Percentiles rank a stretch among this genome's conserved stretches.
These are phyloP conservation scores for Trichopoda pennipes DNA, from an alignment of 2,888 invertebrate genomes.

Conservation along the genomic window DNA sequence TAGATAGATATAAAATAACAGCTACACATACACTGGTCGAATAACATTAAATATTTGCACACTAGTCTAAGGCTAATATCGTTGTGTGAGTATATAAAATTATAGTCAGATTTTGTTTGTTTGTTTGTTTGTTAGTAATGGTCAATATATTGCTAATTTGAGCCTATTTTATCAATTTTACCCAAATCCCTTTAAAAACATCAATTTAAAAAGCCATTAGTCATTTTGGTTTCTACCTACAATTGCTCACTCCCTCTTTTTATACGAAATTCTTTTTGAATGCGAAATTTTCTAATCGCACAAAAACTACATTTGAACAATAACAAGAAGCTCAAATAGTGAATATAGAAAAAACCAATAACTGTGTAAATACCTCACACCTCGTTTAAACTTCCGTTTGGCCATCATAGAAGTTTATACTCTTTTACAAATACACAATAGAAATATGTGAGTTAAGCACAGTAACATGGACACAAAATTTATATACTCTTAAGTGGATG, in stretches of 20 bases:
- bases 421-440: not conserved
- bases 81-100: constrained; percentile 8
- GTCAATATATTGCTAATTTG: constrained; percentile 64
- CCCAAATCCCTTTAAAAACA: constrained; percentile 65
- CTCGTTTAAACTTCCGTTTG: constrained; percentile 45
- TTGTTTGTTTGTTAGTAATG: constrained; percentile 32
- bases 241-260: constrained; percentile 1
- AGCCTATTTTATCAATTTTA: constrained; percentile 64
- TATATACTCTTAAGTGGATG: not conserved
- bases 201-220: constrained; percentile 67
- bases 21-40: not conserved
- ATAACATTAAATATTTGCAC: not conserved
- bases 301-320: constrained; percentile 11
- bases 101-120: constrained; percentile 22
- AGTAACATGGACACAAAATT: not conserved
- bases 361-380: constrained; percentile 64
- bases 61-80: not conserved
- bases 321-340: not conserved
- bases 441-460: not conserved
- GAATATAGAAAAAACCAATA: constrained; percentile 46
- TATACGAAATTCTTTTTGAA: not conserved
- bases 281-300: not conserved
- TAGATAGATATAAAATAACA: no score
- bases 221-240: constrained; percentile 54
- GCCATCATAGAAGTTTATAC: constrained; percentile 10